A percentile compares a stretch with the other conserved stretches of the same genome.
Conservation (phyloP, 2,113 vertebrate genomes). For the Phylloscopus trochiloides region DNA sequence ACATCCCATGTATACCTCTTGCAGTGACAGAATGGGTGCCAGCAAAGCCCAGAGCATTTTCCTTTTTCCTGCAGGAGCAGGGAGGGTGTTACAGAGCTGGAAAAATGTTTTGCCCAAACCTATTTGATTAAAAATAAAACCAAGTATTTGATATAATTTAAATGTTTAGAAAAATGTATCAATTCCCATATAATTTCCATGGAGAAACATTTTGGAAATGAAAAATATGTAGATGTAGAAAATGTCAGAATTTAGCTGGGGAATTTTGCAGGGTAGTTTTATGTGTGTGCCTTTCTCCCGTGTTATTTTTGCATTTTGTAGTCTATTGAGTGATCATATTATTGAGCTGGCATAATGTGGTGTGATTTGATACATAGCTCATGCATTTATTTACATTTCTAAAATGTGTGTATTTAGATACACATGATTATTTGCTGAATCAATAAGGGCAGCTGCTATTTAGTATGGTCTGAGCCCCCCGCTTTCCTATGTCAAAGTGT, state of each 20-base stretch:
- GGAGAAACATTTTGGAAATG: neutral
- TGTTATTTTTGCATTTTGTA: neutral
- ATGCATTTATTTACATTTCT: constrained; percentile 8
- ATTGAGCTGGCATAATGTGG: neutral
- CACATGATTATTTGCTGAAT: neutral
- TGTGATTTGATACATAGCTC: neutral
- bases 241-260: neutral
- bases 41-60: neutral
- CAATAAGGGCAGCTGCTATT: neutral
- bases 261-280: neutral
- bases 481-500: neutral
- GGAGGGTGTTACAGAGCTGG: neutral
- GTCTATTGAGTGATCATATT: neutral
- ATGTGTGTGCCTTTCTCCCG: neutral
- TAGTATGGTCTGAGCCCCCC: neutral
- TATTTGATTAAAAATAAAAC: neutral
- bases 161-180: neutral
- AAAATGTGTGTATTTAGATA: neutral
- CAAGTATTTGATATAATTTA: neutral
- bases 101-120: neutral
- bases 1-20: neutral
- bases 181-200: neutral
- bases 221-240: neutral
- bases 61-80: neutral
- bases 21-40: neutral